phyloP scores from a whole-genome alignment of 2,113 vertebrate genomes.

The Tyrannus savana region DNA sequence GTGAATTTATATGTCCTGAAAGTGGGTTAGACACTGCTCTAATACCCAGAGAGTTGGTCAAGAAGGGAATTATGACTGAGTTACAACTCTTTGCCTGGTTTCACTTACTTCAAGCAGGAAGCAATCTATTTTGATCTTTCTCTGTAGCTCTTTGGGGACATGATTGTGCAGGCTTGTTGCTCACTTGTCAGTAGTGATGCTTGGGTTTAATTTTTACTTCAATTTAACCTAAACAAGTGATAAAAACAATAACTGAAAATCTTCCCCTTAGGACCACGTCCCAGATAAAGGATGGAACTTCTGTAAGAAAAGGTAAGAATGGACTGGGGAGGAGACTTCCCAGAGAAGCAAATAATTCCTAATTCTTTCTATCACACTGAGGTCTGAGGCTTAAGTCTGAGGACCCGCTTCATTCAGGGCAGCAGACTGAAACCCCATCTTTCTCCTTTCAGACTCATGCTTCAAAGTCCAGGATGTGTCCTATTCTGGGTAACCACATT shows the following conservation, averaged over 20 bases:
- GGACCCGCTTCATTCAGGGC: background rate
- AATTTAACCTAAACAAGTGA: background rate
- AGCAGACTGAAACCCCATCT: background rate
- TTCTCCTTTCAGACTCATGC: background rate
- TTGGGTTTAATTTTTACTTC: background rate
- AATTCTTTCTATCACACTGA: background rate
- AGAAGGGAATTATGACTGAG: background rate
- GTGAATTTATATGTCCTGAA: conserved; percentile 15
- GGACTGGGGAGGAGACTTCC: background rate
- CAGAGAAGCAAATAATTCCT: background rate
- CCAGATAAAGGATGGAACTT: background rate
- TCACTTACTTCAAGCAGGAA: background rate
- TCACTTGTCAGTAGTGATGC: background rate
- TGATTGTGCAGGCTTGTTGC: background rate
- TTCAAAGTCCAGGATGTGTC: background rate
- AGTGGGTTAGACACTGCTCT: background rate
- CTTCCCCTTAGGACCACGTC: background rate
- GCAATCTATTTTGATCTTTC: background rate
- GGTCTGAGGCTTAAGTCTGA: background rate
- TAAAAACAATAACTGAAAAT: background rate
- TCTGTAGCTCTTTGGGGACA: background rate
- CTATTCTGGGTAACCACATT: background rate
- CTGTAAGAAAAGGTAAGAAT: background rate
- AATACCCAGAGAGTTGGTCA: conserved; percentile 17
- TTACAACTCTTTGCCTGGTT: background rate